Percentiles rank a stretch among this genome's conserved stretches.
Conservation (phyloP, 2,888 invertebrate species). For the Melieria omissa region DNA sequence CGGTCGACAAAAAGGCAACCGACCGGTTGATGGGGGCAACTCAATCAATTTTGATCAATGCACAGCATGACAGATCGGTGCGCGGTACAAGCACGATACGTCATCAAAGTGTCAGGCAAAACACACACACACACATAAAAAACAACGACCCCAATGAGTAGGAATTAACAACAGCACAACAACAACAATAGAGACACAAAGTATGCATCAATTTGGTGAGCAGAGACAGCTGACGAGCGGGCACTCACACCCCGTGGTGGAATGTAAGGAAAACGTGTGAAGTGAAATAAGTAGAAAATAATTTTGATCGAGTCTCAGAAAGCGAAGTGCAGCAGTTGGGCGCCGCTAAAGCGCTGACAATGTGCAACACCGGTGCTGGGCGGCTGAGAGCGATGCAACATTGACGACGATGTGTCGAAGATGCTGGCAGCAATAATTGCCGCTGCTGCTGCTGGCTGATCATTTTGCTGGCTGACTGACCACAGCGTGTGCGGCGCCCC, state of each 20-base stretch:
- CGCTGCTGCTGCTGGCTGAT: not conserved
- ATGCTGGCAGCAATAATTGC: not conserved
- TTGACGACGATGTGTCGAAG: not conserved
- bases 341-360: not conserved
- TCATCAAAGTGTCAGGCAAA: constrained; percentile 20
- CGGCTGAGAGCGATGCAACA: constrained; percentile 20
- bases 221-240: not conserved
- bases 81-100: not conserved
- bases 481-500: constrained; percentile 4
- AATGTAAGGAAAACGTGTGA: not conserved
- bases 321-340: not conserved
- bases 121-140: not conserved
- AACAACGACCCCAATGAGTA: constrained; percentile 5
- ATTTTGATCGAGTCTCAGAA: no score
- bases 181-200: no score
- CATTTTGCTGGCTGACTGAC: not conserved
- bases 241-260: constrained; percentile 22
- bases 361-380: not conserved
- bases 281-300: not conserved
- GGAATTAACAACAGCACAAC: no score
- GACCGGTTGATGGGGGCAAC: not conserved
- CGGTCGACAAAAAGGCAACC: not conserved
- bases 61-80: constrained; percentile 27
- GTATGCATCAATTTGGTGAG: no score
- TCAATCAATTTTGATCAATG: constrained; percentile 16